Conservation (phyloP, 2,113 vertebrate genomes). For the Setophaga kirtlandii region DNA sequence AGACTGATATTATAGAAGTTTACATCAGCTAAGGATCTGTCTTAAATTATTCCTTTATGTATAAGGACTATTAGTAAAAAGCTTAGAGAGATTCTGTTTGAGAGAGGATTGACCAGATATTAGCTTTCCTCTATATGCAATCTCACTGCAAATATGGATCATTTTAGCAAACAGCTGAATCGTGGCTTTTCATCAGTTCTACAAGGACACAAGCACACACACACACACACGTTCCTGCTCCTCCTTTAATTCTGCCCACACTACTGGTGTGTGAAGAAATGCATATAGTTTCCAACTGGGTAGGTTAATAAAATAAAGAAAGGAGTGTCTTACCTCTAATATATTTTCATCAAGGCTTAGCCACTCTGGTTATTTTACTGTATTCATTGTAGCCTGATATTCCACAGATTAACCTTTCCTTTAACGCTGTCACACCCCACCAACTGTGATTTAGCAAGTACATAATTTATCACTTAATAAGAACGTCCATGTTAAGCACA, state of each 20-base stretch:
- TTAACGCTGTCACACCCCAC: constrained; percentile 24
- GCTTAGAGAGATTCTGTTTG: neutral
- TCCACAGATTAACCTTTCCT: constrained; percentile 48
- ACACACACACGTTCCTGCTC: neutral
- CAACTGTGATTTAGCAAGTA: constrained; percentile 57
- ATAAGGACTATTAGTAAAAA: neutral
- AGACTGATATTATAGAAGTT: neutral
- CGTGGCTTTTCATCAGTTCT: neutral
- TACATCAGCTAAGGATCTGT: neutral
- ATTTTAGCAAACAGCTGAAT: neutral
- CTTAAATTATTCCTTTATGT: neutral
- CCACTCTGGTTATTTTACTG: neutral
- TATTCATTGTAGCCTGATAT: neutral
- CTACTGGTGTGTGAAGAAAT: neutral
- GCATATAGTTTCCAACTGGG: neutral
- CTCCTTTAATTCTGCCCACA: neutral
- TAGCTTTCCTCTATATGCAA: neutral
- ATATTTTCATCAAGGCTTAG: neutral
- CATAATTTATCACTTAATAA: constrained; percentile 45
- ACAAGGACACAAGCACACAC: neutral
- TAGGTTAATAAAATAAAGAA: constrained; percentile 1
- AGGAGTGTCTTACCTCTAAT: neutral
- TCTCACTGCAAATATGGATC: neutral
- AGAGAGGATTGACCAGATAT: neutral
- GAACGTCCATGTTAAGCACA: constrained; percentile 7